Percentiles rank a stretch among this genome's conserved stretches.
These are phyloP conservation scores for Encarsia formosa DNA, from an alignment of 2,888 invertebrate genomes.

Conservation along the genomic window DNA sequence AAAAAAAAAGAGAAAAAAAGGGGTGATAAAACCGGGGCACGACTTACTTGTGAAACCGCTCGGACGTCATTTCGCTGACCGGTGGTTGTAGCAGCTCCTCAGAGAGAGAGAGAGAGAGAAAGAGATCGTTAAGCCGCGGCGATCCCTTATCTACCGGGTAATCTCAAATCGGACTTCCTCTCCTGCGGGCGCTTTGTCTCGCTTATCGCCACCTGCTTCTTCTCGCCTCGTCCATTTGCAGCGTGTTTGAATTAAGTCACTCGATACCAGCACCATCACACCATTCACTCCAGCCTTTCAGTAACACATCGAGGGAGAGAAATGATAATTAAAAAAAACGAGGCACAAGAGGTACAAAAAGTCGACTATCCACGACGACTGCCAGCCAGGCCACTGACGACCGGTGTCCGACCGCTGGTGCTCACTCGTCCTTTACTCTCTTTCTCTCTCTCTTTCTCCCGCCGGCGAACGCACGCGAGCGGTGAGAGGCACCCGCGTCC, in stretches of 20 bases:
- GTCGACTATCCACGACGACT: background rate
- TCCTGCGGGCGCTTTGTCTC: background rate
- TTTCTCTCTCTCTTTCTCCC: conserved; percentile 32
- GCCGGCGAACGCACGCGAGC: too few species aligned
- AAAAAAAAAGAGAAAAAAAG: too few species aligned
- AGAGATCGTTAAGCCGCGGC: background rate
- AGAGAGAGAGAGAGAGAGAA: background rate
- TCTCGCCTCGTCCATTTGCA: too few species aligned
- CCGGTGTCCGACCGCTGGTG: background rate
- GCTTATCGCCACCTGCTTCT: background rate
- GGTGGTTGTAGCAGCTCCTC: background rate
- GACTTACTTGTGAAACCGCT: conserved; percentile 49
- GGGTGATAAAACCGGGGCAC: background rate
- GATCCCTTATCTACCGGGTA: too few species aligned
- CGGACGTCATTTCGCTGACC: conserved; percentile 38
- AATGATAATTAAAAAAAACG: too few species aligned
- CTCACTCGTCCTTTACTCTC: conserved; percentile 16
- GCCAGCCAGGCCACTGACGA: background rate
- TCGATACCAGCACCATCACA: too few species aligned
- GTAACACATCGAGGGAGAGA: too few species aligned
- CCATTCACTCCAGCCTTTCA: too few species aligned
- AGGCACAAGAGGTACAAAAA: too few species aligned
- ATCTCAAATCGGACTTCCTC: background rate
- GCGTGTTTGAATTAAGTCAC: too few species aligned
- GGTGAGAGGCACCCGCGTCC: too few species aligned